Evolutionary conservation across 1,140 invertebrate genomes (phyloP).

Genomic region (Scaptomyza pallida): DNA sequence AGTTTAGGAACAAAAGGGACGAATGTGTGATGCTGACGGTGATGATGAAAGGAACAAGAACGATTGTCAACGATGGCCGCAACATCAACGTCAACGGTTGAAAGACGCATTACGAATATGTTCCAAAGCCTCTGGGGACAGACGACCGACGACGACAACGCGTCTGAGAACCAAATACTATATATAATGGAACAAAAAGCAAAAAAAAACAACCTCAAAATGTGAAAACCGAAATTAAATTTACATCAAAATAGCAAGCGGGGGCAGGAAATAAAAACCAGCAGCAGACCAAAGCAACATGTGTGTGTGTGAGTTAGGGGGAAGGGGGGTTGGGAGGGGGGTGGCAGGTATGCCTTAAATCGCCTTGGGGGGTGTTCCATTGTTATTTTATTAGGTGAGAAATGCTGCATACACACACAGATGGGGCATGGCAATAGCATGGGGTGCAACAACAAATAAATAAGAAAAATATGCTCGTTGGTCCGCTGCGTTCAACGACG

Average conservation of each 20-base stretch:
- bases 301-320: conserved; percentile 8
- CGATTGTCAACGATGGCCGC: neutral
- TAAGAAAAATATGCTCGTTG: conserved; percentile 66
- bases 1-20: conserved; percentile 26
- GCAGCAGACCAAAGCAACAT: conserved; percentile 30
- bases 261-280: neutral
- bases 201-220: too few relatives aligned
- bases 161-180: conserved; percentile 2
- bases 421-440: neutral
- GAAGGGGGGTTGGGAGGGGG: conserved; percentile 45
- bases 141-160: too few relatives aligned
- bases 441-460: conserved; percentile 44
- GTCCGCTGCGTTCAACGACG: conserved; percentile 28
- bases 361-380: conserved; percentile 42
- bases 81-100: conserved; percentile 43
- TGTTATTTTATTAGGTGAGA: conserved; percentile 81
- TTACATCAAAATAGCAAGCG: conserved; percentile 67
- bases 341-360: neutral
- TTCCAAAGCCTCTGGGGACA: conserved; percentile 58
- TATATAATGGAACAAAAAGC: conserved; percentile 30
- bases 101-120: conserved; percentile 73
- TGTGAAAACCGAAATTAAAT: conserved; percentile 79
- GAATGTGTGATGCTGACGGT: conserved; percentile 11
- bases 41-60: conserved; percentile 57
- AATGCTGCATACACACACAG: conserved; percentile 39